Evolutionary conservation across 2,113 vertebrate genomes (phyloP).

Genomic region (Porphyrio hochstetteri): DNA sequence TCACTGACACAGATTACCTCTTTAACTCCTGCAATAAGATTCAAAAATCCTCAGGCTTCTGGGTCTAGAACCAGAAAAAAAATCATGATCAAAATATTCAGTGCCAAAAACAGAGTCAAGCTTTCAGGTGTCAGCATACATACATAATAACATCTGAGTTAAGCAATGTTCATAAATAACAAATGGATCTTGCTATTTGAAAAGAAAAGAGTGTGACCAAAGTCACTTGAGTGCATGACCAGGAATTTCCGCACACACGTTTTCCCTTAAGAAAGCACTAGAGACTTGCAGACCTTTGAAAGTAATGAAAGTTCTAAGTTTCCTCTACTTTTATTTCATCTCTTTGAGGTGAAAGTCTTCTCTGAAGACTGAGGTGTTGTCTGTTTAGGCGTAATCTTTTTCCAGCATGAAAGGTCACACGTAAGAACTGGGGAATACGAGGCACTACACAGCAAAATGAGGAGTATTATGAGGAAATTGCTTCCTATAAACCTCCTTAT

Average conservation of each 20-base stretch:
- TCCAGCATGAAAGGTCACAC: slow-evolving; percentile 12
- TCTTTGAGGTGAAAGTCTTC: not conserved
- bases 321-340: not conserved
- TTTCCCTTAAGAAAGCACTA: not conserved
- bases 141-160: not conserved
- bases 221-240: not conserved
- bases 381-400: slow-evolving; percentile 16
- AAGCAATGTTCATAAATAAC: not conserved
- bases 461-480: not conserved
- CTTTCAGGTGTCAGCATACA: not conserved
- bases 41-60: not conserved
- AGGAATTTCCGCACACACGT: not conserved
- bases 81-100: not conserved
- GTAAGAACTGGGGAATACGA: slow-evolving; percentile 4
- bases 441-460: not conserved
- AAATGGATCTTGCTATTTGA: not conserved
- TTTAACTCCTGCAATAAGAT: not conserved
- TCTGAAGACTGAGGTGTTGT: slow-evolving; percentile 9
- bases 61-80: not conserved
- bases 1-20: not conserved
- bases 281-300: slow-evolving; percentile 20
- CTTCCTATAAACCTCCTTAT: not conserved
- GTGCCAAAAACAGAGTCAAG: not conserved
- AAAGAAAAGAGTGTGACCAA: not conserved
- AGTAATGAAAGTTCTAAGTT: not conserved